Evolutionary conservation across 2,113 vertebrate species (phyloP), one percentile per base, ranked within the genome.

Genomic region (Triplophysa siluroides): DNA sequence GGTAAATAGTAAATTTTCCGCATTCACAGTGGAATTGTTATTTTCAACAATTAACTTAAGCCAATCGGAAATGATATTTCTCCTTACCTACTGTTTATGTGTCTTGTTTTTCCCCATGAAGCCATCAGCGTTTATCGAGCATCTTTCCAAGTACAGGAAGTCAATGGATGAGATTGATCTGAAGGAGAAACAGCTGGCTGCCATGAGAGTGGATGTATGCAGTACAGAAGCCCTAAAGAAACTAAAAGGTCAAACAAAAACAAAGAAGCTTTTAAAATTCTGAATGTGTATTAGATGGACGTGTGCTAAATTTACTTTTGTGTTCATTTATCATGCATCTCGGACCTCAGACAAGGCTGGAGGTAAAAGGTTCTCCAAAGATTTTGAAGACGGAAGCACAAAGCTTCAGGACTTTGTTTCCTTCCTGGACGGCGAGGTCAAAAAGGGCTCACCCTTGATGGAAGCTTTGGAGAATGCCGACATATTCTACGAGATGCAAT

Each of bases 401-500:
- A 98, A 98, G 81, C 90, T 98, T 7, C 96, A 97, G 79, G 97
- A 98, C 24, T 99, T 98, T 78, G 95, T 98, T 2, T 94, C 93
- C 60, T 95, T 96, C 78, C 87, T 97, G 52, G 96, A 97, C 78
- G 94, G 93, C 81, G 93, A 98, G 13, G 93, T 92, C 84, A 95
- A 96, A 81, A 92, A 86, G 0, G 93, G 94, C 1, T 94, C 96
- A 13, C 89, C 92, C 0, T 80, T 98, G 5, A 90, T 96, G 0
- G 95, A 98, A 80, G 93, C 93, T 0, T 88, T 99, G 63, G 92
- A 92, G 85, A 98, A 97, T 0, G 97, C 97, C 0, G 95, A 97
- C 0, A 95, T 99, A 77, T 99, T 99, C 85, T 99, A 98, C 0
- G 97, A 99, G 90, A 96, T 95, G 18, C 97, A 99, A 82, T 99